Evolutionary conservation across 1,140 invertebrate genomes (phyloP).

Genomic region (Tribolium madens): DNA sequence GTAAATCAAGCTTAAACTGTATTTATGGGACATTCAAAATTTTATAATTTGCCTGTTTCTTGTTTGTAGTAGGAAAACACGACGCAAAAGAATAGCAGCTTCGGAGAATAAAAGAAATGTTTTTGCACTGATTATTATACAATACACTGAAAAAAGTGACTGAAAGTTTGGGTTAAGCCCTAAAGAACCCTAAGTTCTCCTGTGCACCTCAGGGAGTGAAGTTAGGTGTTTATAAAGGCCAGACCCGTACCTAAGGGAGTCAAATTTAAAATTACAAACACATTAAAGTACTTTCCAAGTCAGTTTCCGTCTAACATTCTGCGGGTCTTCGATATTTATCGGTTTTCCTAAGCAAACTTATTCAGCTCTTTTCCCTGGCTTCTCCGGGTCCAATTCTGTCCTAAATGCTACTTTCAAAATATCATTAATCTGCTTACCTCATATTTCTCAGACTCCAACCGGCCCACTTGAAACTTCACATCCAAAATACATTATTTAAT

Average conservation of each 20-base stretch:
- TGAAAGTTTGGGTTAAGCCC: conserved; percentile 15
- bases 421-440: conserved; percentile 38
- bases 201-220: conserved; percentile 10
- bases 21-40: too few species aligned
- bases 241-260: conserved; percentile 23
- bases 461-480: conserved; percentile 31
- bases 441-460: conserved; percentile 16
- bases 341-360: conserved; percentile 26
- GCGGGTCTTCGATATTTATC: conserved; percentile 25
- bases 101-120: neutral
- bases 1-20: too few species aligned
- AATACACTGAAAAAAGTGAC: conserved; percentile 18
- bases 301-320: conserved; percentile 35
- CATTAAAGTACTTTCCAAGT: conserved; percentile 36
- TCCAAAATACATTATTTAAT: conserved; percentile 38
- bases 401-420: conserved; percentile 36
- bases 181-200: neutral
- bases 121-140: conserved; percentile 11
- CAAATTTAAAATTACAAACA: conserved; percentile 38
- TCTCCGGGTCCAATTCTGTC: conserved; percentile 20
- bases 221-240: conserved; percentile 37
- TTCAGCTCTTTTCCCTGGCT: neutral
- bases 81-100: neutral
- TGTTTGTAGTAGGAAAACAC: neutral
- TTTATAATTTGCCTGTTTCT: neutral